Percentiles rank a stretch among this genome's conserved stretches.
Conservation (phyloP, 2,888 invertebrate genomes). For the Agrochola macilenta region DNA sequence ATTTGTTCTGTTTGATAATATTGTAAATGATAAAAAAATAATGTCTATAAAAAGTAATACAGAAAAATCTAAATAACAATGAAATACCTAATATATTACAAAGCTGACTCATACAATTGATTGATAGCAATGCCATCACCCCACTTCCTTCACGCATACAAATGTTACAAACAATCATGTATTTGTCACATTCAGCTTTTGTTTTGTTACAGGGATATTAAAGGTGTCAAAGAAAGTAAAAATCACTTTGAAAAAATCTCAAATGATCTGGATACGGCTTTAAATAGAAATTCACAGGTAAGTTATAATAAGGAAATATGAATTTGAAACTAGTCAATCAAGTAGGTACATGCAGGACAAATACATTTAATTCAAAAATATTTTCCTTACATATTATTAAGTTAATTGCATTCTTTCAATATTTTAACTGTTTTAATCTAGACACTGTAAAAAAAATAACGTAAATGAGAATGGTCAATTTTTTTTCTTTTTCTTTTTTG, state of each 20-base stretch:
- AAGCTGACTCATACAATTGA: slow-evolving; percentile 62
- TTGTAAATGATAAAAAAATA: background rate
- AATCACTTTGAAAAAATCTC: slow-evolving; percentile 98
- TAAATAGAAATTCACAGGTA: slow-evolving; percentile 96
- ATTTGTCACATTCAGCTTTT: slow-evolving; percentile 32
- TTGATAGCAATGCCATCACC: slow-evolving; percentile 62
- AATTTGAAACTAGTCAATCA: background rate
- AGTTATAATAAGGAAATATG: slow-evolving; percentile 28
- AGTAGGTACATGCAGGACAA: background rate
- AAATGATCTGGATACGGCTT: slow-evolving; percentile 96
- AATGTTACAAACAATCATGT: slow-evolving; percentile 6
- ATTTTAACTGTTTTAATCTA: background rate
- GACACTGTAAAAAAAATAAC: background rate
- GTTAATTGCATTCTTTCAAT: background rate
- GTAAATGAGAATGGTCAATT: background rate
- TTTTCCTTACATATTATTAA: background rate
- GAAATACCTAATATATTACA: background rate
- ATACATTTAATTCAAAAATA: background rate
- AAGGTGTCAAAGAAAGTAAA: slow-evolving; percentile 97
- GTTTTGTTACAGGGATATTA: slow-evolving; percentile 94
- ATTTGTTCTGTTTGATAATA: background rate
- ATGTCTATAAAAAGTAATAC: background rate
- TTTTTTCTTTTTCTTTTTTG: background rate
- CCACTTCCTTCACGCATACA: slow-evolving; percentile 55
- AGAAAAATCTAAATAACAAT: background rate